Percentiles rank a stretch among this genome's conserved stretches.
Evolutionary conservation across 2,888 invertebrate genomes (phyloP).

Genomic region (Nephrotoma appendiculata): DNA sequence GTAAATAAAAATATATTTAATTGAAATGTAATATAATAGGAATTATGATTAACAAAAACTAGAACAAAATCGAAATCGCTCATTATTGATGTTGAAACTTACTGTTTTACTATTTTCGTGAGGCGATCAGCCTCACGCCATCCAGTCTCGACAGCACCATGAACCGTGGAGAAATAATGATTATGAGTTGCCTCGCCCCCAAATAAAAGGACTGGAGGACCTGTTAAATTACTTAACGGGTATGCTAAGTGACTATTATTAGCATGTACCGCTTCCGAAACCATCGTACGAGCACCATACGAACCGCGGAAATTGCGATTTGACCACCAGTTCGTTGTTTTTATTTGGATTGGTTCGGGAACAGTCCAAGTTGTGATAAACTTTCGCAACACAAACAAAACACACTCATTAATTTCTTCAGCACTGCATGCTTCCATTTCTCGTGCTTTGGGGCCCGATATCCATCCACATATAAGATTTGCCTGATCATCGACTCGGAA

Average conservation of each 20-base stretch:
- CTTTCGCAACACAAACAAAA: conserved; percentile 26
- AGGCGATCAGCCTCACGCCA: conserved; percentile 54
- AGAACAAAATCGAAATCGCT: no score
- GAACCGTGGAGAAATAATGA: conserved; percentile 48
- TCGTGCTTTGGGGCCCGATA: conserved; percentile 44
- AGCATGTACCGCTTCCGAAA: conserved; percentile 39
- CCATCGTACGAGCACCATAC: conserved; percentile 26
- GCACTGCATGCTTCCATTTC: conserved; percentile 45
- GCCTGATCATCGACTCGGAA: conserved; percentile 47
- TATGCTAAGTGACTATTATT: conserved; percentile 38
- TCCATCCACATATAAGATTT: conserved; percentile 51
- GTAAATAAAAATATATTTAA: no score
- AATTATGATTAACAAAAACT: no score
- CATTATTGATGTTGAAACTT: background rate
- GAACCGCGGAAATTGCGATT: conserved; percentile 47
- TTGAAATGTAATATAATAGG: no score
- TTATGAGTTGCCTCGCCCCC: conserved; percentile 56
- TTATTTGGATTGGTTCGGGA: conserved; percentile 21
- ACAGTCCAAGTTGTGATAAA: conserved; percentile 24
- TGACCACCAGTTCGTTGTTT: conserved; percentile 44
- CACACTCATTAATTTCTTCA: conserved; percentile 28
- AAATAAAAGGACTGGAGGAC: conserved; percentile 42
- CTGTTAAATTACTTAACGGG: conserved; percentile 31
- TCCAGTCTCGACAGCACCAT: conserved; percentile 61
- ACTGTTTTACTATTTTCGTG: conserved; percentile 22